Percentiles rank a stretch among this genome's conserved stretches.
These are phyloP conservation scores for Hyalella azteca DNA, from an alignment of 2,888 invertebrate species.

Conservation along the genomic window DNA sequence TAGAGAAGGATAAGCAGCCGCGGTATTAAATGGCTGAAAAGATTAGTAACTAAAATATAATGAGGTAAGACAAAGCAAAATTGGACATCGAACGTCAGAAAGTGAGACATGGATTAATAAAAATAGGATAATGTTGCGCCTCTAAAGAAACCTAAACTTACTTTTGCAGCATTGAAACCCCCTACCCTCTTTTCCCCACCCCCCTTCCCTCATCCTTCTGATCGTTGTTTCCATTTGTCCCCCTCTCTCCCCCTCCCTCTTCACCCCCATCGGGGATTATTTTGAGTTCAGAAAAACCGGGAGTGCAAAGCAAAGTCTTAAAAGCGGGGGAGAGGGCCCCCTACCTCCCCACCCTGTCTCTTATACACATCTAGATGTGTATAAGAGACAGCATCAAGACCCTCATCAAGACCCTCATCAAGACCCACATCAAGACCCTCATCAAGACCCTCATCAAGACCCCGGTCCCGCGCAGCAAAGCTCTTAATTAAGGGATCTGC, in stretches of 20 bases:
- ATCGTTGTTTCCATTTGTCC: too few species aligned
- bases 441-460: constrained; percentile 15
- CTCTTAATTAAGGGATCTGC: constrained; percentile 7
- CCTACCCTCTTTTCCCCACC: not conserved
- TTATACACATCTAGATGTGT: not conserved
- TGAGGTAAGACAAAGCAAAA: too few species aligned
- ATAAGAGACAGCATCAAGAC: not conserved
- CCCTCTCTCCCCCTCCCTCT: not conserved
- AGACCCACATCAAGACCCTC: not conserved
- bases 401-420: constrained; percentile 1
- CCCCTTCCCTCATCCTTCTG: not conserved
- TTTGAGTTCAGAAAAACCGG: not conserved
- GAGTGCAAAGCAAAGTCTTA: constrained; percentile 1
- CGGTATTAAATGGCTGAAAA: too few species aligned
- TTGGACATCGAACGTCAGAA: not conserved
- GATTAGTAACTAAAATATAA: too few species aligned
- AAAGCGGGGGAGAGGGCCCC: not conserved
- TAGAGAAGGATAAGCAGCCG: too few species aligned
- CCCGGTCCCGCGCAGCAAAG: not conserved
- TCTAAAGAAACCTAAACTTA: not conserved
- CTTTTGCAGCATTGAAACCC: not conserved
- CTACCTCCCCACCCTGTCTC: not conserved
- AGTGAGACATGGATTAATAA: not conserved
- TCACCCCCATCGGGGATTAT: not conserved
- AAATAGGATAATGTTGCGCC: not conserved